Percentiles rank a stretch among this genome's conserved stretches.
Evolutionary conservation across 2,888 invertebrate species (phyloP).

Genomic region (Sphaeridia pumilis): DNA sequence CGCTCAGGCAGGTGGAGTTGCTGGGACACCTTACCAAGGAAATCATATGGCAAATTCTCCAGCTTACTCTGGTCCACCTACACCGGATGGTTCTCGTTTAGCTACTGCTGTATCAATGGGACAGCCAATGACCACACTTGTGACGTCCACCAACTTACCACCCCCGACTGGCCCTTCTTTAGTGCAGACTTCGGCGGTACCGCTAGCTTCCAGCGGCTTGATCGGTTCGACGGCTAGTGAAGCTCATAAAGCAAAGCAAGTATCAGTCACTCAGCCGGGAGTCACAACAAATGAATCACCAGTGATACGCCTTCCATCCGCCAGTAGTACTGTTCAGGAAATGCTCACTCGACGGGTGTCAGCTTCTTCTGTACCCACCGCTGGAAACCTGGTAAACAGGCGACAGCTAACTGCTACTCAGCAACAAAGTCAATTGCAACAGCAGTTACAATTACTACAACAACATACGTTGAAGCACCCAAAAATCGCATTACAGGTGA

Average conservation of each 20-base stretch:
- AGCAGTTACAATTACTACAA: constrained; percentile 17
- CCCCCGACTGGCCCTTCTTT: not conserved
- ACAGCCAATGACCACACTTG: not conserved
- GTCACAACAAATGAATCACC: not conserved
- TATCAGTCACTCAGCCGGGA: not conserved
- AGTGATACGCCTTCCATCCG: not conserved
- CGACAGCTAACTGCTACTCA: constrained; percentile 11
- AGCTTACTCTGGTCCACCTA: not conserved
- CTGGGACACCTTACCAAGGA: not conserved
- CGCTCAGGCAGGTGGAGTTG: constrained; percentile 2
- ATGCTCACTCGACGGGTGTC: constrained; percentile 5
- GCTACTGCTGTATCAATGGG: not conserved
- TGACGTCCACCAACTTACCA: not conserved
- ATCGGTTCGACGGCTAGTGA: constrained; percentile 11
- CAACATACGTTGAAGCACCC: constrained; percentile 14
- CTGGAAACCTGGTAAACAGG: not conserved
- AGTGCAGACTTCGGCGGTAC: not conserved
- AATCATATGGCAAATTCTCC: constrained; percentile 3
- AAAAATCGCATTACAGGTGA: constrained; percentile 8
- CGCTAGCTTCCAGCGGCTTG: not conserved
- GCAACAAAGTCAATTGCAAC: constrained; percentile 15
- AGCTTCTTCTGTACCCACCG: not conserved
- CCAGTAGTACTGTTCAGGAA: constrained; percentile 5
- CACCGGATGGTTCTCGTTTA: not conserved
- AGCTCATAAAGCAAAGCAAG: constrained; percentile 15